These are phyloP conservation scores for Acronicta aceris DNA, from an alignment of 2,888 invertebrate species.

Conservation along the genomic window DNA sequence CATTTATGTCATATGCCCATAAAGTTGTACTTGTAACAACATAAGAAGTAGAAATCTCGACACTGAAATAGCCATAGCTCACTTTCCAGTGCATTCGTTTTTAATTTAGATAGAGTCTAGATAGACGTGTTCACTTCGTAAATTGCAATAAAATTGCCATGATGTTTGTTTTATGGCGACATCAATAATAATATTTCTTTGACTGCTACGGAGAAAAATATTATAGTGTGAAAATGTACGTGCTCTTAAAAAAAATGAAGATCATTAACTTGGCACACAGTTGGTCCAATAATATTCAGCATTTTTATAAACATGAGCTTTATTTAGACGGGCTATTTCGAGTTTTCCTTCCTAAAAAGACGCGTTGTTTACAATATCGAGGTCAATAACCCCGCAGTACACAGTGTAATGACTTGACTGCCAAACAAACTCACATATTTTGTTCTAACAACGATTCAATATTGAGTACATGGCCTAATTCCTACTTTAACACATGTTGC, in stretches of 20 bases:
- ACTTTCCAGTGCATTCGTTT: constrained; percentile 53
- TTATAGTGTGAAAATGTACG: constrained; percentile 27
- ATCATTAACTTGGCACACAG: constrained; percentile 56
- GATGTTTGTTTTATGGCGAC: constrained; percentile 53
- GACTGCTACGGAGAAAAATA: constrained; percentile 32
- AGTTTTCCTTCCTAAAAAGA: constrained; percentile 65
- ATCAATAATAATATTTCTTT: constrained; percentile 56
- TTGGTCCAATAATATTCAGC: constrained; percentile 18
- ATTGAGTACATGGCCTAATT: constrained; percentile 29
- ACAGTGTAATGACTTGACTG: constrained; percentile 41
- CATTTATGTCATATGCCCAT: constrained; percentile 1
- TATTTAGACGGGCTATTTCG: constrained; percentile 66
- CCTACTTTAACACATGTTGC: constrained; percentile 23
- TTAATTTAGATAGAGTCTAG: constrained; percentile 53
- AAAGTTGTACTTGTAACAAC: constrained; percentile 8
- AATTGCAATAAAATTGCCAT: constrained; percentile 63
- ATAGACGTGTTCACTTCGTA: constrained; percentile 40
- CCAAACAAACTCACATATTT: constrained; percentile 34
- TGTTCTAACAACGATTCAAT: constrained; percentile 35
- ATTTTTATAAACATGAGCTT: constrained; percentile 38
- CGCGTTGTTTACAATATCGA: constrained; percentile 67
- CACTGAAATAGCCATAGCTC: constrained; percentile 43
- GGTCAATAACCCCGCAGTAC: constrained; percentile 69
- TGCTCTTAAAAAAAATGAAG: constrained; percentile 25
- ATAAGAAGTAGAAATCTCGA: constrained; percentile 37